Evolutionary conservation across 1,140 invertebrate species (phyloP), one percentile per base, ranked within the genome.

Genomic region (Aphis gossypii): DNA sequence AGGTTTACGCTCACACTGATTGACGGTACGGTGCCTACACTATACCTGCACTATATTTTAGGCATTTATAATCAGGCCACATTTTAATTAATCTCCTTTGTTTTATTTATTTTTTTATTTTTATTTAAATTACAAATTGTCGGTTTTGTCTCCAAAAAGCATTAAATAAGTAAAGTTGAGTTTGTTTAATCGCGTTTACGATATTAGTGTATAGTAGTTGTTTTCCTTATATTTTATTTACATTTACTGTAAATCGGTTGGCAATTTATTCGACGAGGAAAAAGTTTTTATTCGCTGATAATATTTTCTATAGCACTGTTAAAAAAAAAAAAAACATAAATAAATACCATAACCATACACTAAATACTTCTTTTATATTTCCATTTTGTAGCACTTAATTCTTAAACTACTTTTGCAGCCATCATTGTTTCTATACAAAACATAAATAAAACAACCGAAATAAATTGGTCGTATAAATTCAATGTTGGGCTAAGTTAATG

Each of bases 341-440:
- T 87, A 30, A 48, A 86, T 38, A 25, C 38, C 83, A 41, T 76
- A 76, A 25, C 38, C 83, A 41, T 76, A 76, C 14, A n/a, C 38
- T 87, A 88, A 88, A 88, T 88, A 88, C 41, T 48, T 76, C 46
- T 35, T 88, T 88, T 35, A 48, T 88, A 88, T 8, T 88, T 87
- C 44, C 44, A 48, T 88, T 88, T 88, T 88, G 30, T 48, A 18
- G 86, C 20, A 35, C 46, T 88, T 48, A 88, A 88, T 87, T 88
- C 30, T 35, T n/a, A n/a, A 48, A 88, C 83, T 23, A 44, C 20
- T 84, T 84, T 84, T 84, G 21, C 41, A 44, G 5, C 76, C 18
- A 30, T 84, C 23, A 41, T 84, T 84, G 83, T 88, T 51, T 88
- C 30, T n/a, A 35, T 88, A n/a, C 30, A 48, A 88, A 48, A 88